Evolutionary conservation across 2,797 vertebrate species (phyloP).

Genomic region (Lophotriccus pileatus): DNA sequence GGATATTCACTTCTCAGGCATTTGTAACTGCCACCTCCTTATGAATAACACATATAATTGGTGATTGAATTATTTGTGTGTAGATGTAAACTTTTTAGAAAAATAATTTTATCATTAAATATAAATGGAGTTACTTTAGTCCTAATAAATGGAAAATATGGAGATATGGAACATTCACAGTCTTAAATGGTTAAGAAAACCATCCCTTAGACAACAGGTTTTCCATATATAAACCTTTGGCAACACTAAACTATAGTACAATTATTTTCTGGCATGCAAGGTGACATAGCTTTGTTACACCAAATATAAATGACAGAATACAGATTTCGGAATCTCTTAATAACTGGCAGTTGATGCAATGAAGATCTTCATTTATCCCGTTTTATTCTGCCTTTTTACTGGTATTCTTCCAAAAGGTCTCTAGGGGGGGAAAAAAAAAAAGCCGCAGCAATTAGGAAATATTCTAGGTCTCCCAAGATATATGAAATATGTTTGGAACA

Average conservation of each 20-base stretch:
- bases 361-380: conserved; percentile 60
- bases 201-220: conserved; percentile 49
- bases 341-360: conserved; percentile 66
- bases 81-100: conserved; percentile 79
- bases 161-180: conserved; percentile 19
- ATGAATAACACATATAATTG: neutral
- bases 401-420: conserved; percentile 65
- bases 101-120: conserved; percentile 75
- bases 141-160: conserved; percentile 65
- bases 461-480: neutral
- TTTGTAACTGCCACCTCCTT: conserved; percentile 31
- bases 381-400: conserved; percentile 55
- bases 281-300: conserved; percentile 69
- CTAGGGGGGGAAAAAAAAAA: neutral
- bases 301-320: conserved; percentile 71
- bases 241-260: conserved; percentile 69
- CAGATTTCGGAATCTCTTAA: conserved; percentile 65
- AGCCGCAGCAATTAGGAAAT: conserved; percentile 17
- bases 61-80: conserved; percentile 61
- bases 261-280: conserved; percentile 72
- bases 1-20: conserved; percentile 61
- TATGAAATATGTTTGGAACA: neutral
- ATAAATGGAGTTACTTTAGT: conserved; percentile 59
- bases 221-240: conserved; percentile 68
- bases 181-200: conserved; percentile 60